Percentiles rank a stretch among this genome's conserved stretches.
phyloP scores from a whole-genome alignment of 1,140 invertebrate genomes.

The Ephestia elutella region DNA sequence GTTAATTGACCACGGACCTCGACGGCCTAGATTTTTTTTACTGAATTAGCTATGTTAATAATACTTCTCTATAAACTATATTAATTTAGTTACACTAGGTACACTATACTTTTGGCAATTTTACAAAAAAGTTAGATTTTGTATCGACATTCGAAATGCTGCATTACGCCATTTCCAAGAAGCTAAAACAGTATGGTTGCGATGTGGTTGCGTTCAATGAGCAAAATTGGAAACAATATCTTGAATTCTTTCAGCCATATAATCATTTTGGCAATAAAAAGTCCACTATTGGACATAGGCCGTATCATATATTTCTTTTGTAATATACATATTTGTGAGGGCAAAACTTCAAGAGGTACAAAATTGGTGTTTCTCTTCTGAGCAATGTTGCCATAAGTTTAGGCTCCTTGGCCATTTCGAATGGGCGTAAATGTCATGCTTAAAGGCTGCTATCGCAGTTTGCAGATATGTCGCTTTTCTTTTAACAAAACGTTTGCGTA shows the following conservation, averaged over 20 bases:
- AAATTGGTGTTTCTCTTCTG: too few species aligned
- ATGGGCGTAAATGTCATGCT: neutral
- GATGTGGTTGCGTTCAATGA: neutral
- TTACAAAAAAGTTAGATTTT: constrained; percentile 19
- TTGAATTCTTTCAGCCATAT: too few species aligned
- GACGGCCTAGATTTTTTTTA: constrained; percentile 22
- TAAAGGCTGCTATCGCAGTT: neutral
- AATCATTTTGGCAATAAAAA: too few species aligned
- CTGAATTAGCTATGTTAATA: constrained; percentile 31
- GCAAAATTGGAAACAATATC: neutral
- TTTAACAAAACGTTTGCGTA: constrained; percentile 44
- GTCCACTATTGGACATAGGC: too few species aligned
- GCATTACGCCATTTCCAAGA: constrained; percentile 6
- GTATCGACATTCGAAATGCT: constrained; percentile 1
- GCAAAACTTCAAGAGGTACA: too few species aligned
- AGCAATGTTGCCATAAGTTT: too few species aligned
- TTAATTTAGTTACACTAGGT: constrained; percentile 24
- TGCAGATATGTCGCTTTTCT: constrained; percentile 40
- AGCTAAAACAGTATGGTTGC: neutral
- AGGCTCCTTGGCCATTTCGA: neutral
- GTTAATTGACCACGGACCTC: constrained; percentile 34
- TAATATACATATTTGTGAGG: too few species aligned
- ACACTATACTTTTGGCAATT: constrained; percentile 34
- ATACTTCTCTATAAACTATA: constrained; percentile 33
- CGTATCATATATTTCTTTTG: too few species aligned